These are phyloP conservation scores for Anguilla megastoma DNA, from an alignment of 2,797 vertebrate species.

Conservation along the genomic window DNA sequence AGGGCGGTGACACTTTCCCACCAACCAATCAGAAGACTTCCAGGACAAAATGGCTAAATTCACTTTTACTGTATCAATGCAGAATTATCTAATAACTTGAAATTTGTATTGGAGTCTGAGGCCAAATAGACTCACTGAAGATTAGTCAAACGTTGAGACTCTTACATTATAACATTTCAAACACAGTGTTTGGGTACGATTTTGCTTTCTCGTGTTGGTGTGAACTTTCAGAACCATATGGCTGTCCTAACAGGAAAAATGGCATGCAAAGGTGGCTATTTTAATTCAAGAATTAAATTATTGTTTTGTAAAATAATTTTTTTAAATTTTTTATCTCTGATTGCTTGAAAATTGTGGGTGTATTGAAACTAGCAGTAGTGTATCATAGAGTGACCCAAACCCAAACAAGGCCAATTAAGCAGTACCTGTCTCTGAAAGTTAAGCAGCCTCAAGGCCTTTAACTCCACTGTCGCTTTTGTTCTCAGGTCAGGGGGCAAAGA, in stretches of 20 bases:
- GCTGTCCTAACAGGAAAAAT: background rate
- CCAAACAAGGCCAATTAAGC: background rate
- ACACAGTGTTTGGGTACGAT: background rate
- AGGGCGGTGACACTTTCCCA: background rate
- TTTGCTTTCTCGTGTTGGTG: background rate
- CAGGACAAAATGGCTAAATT: background rate
- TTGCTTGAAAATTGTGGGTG: no score
- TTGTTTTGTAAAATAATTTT: background rate
- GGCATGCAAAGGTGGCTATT: no score
- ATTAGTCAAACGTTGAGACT: background rate
- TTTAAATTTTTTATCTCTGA: background rate
- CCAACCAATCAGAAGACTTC: background rate
- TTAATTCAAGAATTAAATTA: no score
- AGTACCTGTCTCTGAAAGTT: slow-evolving; percentile 97
- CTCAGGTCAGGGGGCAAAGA: slow-evolving; percentile 92
- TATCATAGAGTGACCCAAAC: background rate
- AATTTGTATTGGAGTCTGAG: background rate
- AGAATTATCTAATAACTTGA: background rate
- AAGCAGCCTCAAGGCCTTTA: slow-evolving; percentile 92
- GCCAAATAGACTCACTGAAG: background rate
- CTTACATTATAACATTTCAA: background rate
- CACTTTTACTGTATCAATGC: background rate
- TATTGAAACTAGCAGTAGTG: background rate
- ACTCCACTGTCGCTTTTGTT: slow-evolving; percentile 95
- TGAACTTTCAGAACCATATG: no score